Percentiles rank a stretch among this genome's conserved stretches.
Conservation (phyloP, 1,140 invertebrate species). For the Monomorium pharaonis region DNA sequence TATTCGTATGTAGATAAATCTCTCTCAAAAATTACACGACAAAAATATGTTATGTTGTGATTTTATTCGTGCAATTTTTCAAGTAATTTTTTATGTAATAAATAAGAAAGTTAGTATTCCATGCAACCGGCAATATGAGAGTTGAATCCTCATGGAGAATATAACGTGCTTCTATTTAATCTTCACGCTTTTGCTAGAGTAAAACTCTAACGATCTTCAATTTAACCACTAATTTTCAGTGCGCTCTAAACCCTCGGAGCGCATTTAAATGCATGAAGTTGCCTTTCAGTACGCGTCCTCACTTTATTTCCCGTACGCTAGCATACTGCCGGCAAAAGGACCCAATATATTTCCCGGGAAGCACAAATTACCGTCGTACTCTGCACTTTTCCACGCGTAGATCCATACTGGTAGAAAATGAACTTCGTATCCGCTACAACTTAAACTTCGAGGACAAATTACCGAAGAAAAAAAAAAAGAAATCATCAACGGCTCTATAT, state of each 20-base stretch:
- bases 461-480: background rate
- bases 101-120: background rate
- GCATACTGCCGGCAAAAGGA: slow-evolving; percentile 1
- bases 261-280: slow-evolving; percentile 57
- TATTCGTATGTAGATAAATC: background rate
- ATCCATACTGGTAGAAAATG: background rate
- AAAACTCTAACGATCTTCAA: slow-evolving; percentile 51
- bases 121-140: background rate
- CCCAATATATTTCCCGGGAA: slow-evolving; percentile 34
- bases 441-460: slow-evolving; percentile 22
- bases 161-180: slow-evolving; percentile 41
- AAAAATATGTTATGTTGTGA: background rate
- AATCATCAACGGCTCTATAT: background rate
- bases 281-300: slow-evolving; percentile 37
- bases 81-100: background rate
- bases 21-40: background rate
- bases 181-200: slow-evolving; percentile 31
- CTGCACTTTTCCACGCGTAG: slow-evolving; percentile 13
- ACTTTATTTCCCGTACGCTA: slow-evolving; percentile 30
- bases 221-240: slow-evolving; percentile 49
- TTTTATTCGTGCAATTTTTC: background rate
- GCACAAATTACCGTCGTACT: slow-evolving; percentile 32
- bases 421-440: slow-evolving; percentile 1
- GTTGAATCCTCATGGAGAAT: background rate
- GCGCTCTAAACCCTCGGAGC: slow-evolving; percentile 33